Evolutionary conservation across 2,797 vertebrate genomes (phyloP), one percentile per base, ranked within the genome.

Genomic region (Danio tinwini): DNA sequence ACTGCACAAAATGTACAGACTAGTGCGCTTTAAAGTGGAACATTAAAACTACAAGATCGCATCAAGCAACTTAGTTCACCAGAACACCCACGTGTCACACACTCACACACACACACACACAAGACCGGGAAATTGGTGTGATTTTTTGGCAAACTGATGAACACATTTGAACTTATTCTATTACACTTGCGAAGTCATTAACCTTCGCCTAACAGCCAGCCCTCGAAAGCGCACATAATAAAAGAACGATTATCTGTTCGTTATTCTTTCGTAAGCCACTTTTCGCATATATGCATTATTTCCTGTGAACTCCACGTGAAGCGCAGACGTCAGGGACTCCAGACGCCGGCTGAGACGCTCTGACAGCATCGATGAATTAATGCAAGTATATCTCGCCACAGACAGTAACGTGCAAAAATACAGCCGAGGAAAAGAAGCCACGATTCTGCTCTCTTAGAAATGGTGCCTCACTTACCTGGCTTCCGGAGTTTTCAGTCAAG

Each of bases 401-500:
- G 78, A 49, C 79, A 73, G 83, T 85, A 87, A 88, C 90, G 63
- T 70, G 87, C 88, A 75, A 52, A 83, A 78, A 73, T 5, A 78
- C 62, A 8, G 37, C 73, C 84, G 53, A 39, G 44, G 0, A 7
- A 37, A 65, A 47, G 83, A 6, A 88, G 88, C 79, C 81, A 69
- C 4, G 14, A 11, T 49, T 81, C 21, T 78, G 75, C 77, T 47
- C 75, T 52, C 3, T 84, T 83, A 84, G 12, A 1, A 67, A 29
- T 13, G 59, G 47, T 39, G 59, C 2, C 49, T 63, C 0, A 83
- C 91, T 91, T 95, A 98, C 97, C 97, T 97, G 97, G 92, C 95
- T 94, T 87, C 88, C 90, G 87, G 93, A 91, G 89, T 89, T 94
- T 93, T 97, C 97, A 88, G 97, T 94, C 93, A 98, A 94, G 94